These are phyloP conservation scores for Charanyca ferruginea DNA, from an alignment of 2,888 invertebrate genomes.

Conservation along the genomic window DNA sequence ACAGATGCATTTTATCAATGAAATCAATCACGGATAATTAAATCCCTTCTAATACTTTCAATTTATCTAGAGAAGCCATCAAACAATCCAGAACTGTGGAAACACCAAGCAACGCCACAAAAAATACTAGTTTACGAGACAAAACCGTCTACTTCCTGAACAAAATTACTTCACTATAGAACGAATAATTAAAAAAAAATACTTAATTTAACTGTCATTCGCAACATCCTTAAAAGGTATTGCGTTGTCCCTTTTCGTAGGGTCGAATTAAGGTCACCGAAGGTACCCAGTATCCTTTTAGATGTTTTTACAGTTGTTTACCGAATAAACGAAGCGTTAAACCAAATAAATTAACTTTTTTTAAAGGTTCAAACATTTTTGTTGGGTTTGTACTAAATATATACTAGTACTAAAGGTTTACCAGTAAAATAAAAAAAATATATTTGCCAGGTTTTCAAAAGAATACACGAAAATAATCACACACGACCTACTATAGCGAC, in stretches of 20 bases:
- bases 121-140: not conserved
- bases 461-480: too few relatives aligned
- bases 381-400: too few relatives aligned
- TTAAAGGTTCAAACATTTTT: constrained; percentile 5
- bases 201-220: constrained; percentile 14
- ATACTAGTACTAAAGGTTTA: not conserved
- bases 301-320: constrained; percentile 49
- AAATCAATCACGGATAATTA: too few relatives aligned
- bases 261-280: constrained; percentile 48
- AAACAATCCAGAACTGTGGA: constrained; percentile 4
- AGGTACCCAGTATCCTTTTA: constrained; percentile 29
- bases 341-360: constrained; percentile 27
- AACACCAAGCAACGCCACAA: not conserved
- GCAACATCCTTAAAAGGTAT: constrained; percentile 17
- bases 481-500: too few relatives aligned
- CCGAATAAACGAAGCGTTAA: constrained; percentile 44
- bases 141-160: constrained; percentile 44
- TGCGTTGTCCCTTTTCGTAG: constrained; percentile 31
- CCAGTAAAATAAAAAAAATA: too few relatives aligned
- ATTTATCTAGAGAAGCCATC: not conserved
- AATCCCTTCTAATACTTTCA: not conserved
- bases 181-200: constrained; percentile 28
- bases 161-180: not conserved
- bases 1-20: too few relatives aligned
- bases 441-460: too few relatives aligned